These are phyloP conservation scores for Rhizoglyphus robini DNA, from an alignment of 1,140 invertebrate genomes.

Conservation along the genomic window DNA sequence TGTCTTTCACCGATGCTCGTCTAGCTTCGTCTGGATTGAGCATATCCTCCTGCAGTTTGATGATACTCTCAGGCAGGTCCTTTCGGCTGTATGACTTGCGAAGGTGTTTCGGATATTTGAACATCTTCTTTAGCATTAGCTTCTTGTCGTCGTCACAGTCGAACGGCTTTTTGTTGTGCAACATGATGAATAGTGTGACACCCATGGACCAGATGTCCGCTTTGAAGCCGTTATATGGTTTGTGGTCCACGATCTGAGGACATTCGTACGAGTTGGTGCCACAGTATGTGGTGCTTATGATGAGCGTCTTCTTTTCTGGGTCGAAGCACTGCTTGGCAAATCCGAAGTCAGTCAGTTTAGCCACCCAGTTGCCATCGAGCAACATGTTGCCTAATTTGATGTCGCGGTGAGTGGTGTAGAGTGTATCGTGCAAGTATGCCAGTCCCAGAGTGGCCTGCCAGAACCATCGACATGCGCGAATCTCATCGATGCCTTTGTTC, in stretches of 20 bases:
- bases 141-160: constrained; percentile 33
- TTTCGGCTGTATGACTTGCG: neutral
- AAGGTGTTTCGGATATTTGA: neutral
- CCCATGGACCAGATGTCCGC: constrained; percentile 29
- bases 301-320: constrained; percentile 7
- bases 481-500: neutral
- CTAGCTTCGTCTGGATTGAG: neutral
- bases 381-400: constrained; percentile 20
- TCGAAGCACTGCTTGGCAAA: constrained; percentile 16
- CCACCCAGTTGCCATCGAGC: constrained; percentile 4
- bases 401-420: constrained; percentile 2
- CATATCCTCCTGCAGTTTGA: neutral
- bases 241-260: constrained; percentile 28
- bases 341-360: constrained; percentile 19
- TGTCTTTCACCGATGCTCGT: neutral
- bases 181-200: constrained; percentile 29
- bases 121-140: neutral
- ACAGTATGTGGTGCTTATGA: constrained; percentile 20
- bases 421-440: neutral
- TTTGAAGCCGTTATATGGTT: constrained; percentile 25
- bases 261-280: constrained; percentile 28
- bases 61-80: constrained; percentile 32
- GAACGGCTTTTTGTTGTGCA: constrained; percentile 32
- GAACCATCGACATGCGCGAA: neutral
- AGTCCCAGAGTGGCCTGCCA: neutral